A percentile compares a stretch with the other conserved stretches of the same genome.
These are phyloP conservation scores for Apoda limacodes DNA, from an alignment of 2,888 invertebrate species.

Conservation along the genomic window DNA sequence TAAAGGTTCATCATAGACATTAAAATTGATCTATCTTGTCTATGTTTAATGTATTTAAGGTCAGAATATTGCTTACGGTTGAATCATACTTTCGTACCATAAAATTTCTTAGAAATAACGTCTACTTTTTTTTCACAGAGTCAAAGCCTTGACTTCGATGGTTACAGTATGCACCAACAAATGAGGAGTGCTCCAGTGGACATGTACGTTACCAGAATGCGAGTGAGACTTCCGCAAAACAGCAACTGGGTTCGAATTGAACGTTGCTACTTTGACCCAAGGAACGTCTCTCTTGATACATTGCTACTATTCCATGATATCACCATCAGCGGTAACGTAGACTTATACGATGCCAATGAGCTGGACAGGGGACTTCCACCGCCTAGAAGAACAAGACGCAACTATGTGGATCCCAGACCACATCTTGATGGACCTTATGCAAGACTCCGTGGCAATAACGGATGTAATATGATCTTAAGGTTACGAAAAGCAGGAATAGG, in stretches of 20 bases:
- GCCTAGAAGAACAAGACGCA: slow-evolving; percentile 36
- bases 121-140: slow-evolving; percentile 35
- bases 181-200: slow-evolving; percentile 73
- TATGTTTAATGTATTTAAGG: too few species aligned
- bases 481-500: slow-evolving; percentile 83
- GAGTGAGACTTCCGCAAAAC: slow-evolving; percentile 75
- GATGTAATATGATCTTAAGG: slow-evolving; percentile 84
- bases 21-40: too few species aligned
- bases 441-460: slow-evolving; percentile 50
- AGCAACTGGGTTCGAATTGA: slow-evolving; percentile 79
- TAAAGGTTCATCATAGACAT: too few species aligned
- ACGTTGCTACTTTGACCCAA: slow-evolving; percentile 80
- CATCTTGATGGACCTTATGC: slow-evolving; percentile 31
- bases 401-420: slow-evolving; percentile 49
- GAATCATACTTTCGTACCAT: too few species aligned
- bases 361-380: slow-evolving; percentile 42
- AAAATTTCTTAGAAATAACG: too few species aligned
- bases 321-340: slow-evolving; percentile 82
- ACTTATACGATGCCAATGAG: slow-evolving; percentile 62
- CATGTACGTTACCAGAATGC: slow-evolving; percentile 78
- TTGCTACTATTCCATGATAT: slow-evolving; percentile 83
- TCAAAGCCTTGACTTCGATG: slow-evolving; percentile 69
- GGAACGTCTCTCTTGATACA: slow-evolving; percentile 80
- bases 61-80: too few species aligned
- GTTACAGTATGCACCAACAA: slow-evolving; percentile 74